Percentiles rank a stretch among this genome's conserved stretches.
These are phyloP conservation scores for Riptortus pedestris DNA, from an alignment of 1,140 invertebrate species.

Conservation along the genomic window DNA sequence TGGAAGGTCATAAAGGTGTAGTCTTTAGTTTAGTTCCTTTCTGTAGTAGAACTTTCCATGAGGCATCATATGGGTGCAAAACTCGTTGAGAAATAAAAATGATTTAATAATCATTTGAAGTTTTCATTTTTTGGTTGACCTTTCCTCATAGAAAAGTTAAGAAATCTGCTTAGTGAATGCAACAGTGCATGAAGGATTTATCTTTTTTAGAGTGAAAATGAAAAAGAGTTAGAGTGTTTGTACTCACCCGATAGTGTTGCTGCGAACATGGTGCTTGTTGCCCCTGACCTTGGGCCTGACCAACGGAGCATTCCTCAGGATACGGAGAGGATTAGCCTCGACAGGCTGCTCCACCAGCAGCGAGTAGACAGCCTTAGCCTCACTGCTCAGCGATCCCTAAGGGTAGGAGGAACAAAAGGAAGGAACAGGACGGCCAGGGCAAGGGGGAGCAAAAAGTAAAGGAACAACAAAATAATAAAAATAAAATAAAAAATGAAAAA, in stretches of 20 bases:
- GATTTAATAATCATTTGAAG: no score
- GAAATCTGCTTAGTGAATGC: no score
- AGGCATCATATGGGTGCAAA: no score
- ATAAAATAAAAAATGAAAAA: conserved; percentile 26
- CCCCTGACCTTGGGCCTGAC: conserved; percentile 48
- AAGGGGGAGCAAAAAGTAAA: conserved; percentile 34
- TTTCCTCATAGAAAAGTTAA: no score
- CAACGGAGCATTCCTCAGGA: conserved; percentile 55
- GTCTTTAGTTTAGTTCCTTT: no score
- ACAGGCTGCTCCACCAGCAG: conserved; percentile 67
- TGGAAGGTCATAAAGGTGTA: no score
- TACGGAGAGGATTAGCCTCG: conserved; percentile 57
- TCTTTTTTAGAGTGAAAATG: no score
- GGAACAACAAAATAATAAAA: conserved; percentile 23
- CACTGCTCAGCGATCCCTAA: conserved; percentile 64
- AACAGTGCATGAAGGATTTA: no score
- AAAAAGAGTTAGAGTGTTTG: no score
- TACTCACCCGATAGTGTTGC: conserved; percentile 32
- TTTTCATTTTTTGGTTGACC: no score
- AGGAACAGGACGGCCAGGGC: conserved; percentile 38
- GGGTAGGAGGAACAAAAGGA: conserved; percentile 26
- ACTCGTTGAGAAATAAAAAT: no score
- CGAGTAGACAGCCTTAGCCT: conserved; percentile 83
- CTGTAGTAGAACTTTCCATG: no score
- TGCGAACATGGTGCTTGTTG: conserved; percentile 4